These are phyloP conservation scores for Hydrotaea diabolus DNA, from an alignment of 2,888 invertebrate genomes.

Conservation along the genomic window DNA sequence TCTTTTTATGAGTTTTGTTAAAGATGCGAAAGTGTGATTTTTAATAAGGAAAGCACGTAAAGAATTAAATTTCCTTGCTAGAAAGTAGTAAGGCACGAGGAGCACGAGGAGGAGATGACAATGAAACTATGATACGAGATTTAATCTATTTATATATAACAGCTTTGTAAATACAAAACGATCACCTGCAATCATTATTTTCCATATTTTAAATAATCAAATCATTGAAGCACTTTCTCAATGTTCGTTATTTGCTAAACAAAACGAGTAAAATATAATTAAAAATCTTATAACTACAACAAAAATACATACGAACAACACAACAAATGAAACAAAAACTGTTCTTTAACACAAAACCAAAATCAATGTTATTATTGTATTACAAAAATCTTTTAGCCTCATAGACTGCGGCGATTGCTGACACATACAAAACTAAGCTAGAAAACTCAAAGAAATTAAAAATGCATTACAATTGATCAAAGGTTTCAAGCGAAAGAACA, in stretches of 20 bases:
- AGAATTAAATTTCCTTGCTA: no score
- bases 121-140: conserved; percentile 6
- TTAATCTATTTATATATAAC: neutral
- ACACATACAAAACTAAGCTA: conserved; percentile 31
- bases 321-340: conserved; percentile 13
- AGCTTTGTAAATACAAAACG: conserved; percentile 33
- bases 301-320: no score
- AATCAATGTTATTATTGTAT: conserved; percentile 25
- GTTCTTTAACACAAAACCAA: conserved; percentile 1
- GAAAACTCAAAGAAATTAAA: neutral
- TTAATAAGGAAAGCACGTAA: neutral
- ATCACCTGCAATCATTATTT: conserved; percentile 25
- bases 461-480: conserved; percentile 1
- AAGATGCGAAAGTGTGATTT: no score
- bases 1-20: no score
- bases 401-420: conserved; percentile 72
- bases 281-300: neutral
- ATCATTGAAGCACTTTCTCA: conserved; percentile 32
- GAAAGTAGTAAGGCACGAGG: neutral
- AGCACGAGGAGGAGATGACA: conserved; percentile 3
- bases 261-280: conserved; percentile 1
- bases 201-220: conserved; percentile 33
- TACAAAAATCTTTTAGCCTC: conserved; percentile 66
- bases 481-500: conserved; percentile 50
- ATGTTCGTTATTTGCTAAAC: conserved; percentile 7